These are phyloP conservation scores for Gavia stellata DNA, from an alignment of 2,113 vertebrate genomes.

Conservation along the genomic window DNA sequence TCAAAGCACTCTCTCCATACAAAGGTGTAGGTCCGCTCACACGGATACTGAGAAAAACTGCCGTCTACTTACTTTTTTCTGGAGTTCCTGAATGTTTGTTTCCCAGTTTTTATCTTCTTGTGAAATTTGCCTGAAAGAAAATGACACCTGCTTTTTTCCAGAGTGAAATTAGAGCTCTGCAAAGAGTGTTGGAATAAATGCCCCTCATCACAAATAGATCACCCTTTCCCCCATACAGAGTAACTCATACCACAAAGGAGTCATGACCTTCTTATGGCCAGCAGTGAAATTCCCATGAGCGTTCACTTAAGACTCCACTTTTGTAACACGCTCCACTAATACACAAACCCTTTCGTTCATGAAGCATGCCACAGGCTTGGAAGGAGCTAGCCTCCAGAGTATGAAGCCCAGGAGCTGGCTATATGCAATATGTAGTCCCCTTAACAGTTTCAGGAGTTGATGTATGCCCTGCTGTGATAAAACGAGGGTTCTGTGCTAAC, in stretches of 20 bases:
- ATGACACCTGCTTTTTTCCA: background rate
- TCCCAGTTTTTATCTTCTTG: constrained; percentile 99
- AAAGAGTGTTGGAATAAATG: background rate
- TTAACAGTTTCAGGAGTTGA: background rate
- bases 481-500: background rate
- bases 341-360: background rate
- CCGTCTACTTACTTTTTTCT: constrained; percentile 84
- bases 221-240: accelerated
- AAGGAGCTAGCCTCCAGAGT: background rate
- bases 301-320: background rate
- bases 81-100: constrained; percentile 91
- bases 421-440: background rate
- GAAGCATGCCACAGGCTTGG: background rate
- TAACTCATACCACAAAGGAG: background rate
- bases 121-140: constrained; percentile 88
- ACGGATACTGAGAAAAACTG: background rate
- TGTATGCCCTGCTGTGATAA: background rate
- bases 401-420: background rate
- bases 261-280: accelerated
- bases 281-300: background rate
- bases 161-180: background rate
- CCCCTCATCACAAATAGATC: background rate
- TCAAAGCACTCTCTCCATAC: background rate
- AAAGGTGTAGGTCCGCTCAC: background rate
- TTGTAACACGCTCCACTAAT: background rate